Base-by-base conservation (phyloP, 1,140 invertebrate genomes). In the Lasioglossum baleicum region DNA sequence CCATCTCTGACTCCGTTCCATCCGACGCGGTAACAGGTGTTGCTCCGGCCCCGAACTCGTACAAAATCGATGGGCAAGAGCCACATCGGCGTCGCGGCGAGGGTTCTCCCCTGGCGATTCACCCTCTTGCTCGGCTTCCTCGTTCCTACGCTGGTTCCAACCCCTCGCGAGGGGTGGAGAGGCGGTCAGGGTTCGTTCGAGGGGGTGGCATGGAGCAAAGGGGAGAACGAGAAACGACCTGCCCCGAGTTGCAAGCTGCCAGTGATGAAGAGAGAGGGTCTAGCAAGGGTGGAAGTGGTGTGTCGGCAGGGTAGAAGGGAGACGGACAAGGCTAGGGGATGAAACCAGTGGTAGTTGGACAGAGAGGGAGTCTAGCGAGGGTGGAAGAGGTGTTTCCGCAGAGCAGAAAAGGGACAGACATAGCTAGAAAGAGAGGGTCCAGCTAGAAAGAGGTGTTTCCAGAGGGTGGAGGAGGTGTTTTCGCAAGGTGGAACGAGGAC, bases 21-120 rank as follows among this genome's bases (percentile, higher is more conserved):
- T 67, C 82, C 82, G 61, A 65, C 58, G 84, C 90, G 89, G 90
- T 91, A 91, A 91, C 90, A 91, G 90, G 90, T 91, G 90, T 91
- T 91, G 88, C 89, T 90, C 89, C 88, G 88, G 86, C 85, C 73
- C 87, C 84, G 83, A 87, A 87, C 85, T 87, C 86, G 87, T 87
- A 83, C 81, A 91, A 90, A 90, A 91, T 90, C 90, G 89, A 91
- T 91, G 90, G 75, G 64, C 77, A 78, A 86, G 75, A 87, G 84
- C 84, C 82, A 80, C 72, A 86, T 87, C 84, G 82, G 73, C 81
- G 74, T 84, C 69, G 81, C 75, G 71, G 81, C 75, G 69, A 86
- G 82, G 82, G 75, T 65, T 76, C 73, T 77, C 82, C 67, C 78
- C 68, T 66, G 26, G 42, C 64, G 35, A 53, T 71, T 56, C 74